These are phyloP conservation scores for Eristalinus aeneus DNA, from an alignment of 2,888 invertebrate genomes.

Conservation along the genomic window DNA sequence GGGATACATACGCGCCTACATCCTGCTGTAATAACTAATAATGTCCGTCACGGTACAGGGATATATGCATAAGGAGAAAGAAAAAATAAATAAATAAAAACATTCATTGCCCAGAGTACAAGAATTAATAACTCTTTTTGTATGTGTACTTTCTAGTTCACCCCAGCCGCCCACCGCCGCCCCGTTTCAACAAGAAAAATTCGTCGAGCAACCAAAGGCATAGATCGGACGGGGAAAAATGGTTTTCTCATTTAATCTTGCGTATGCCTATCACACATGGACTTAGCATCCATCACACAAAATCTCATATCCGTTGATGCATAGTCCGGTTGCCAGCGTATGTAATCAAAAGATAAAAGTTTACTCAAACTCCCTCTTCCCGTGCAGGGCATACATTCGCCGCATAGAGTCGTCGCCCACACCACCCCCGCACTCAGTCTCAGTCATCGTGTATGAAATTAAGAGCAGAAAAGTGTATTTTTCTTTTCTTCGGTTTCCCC, in stretches of 20 bases:
- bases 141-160: conserved; percentile 36
- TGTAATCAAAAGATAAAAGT: conserved; percentile 71
- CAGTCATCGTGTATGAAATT: conserved; percentile 63
- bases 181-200: conserved; percentile 13
- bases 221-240: conserved; percentile 31
- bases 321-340: conserved; percentile 63
- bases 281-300: conserved; percentile 71
- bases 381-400: background rate
- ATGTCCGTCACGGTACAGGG: background rate
- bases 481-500: conserved; percentile 45
- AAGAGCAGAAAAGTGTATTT: conserved; percentile 67
- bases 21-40: background rate
- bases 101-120: background rate
- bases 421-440: conserved; percentile 8
- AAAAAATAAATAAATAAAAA: background rate
- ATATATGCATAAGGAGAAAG: background rate
- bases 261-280: conserved; percentile 70
- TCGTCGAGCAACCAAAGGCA: conserved; percentile 12
- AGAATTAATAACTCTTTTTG: background rate
- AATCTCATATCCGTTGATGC: conserved; percentile 71
- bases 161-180: background rate
- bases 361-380: conserved; percentile 46
- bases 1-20: background rate
- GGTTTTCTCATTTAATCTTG: conserved; percentile 67
- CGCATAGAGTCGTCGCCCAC: background rate